Conservation (phyloP, 2,888 invertebrate genomes). For the Esperia sulphurella region DNA sequence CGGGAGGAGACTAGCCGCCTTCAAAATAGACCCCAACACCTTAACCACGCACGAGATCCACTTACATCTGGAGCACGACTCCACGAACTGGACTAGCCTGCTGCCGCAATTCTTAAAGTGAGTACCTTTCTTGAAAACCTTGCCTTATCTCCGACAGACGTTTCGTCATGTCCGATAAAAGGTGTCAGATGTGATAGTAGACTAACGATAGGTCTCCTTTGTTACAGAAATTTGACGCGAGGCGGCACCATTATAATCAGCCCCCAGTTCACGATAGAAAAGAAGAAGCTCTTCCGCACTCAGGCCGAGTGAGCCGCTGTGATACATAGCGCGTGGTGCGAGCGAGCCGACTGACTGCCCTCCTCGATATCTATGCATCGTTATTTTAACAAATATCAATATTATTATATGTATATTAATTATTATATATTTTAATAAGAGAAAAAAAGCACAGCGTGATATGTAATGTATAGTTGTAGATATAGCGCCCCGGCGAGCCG, state of each 20-base stretch:
- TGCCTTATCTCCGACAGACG: constrained; percentile 9
- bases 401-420: constrained; percentile 74
- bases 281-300: constrained; percentile 94
- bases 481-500: constrained; percentile 55
- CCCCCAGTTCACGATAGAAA: constrained; percentile 92
- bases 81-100: constrained; percentile 91
- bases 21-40: constrained; percentile 91
- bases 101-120: constrained; percentile 94
- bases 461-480: constrained; percentile 76
- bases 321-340: constrained; percentile 48
- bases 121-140: constrained; percentile 59
- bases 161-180: background rate
- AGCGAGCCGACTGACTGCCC: constrained; percentile 73
- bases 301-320: constrained; percentile 73
- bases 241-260: constrained; percentile 93
- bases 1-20: constrained; percentile 87
- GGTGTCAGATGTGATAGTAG: background rate
- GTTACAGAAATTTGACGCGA: constrained; percentile 88
- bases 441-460: constrained; percentile 79
- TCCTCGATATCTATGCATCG: constrained; percentile 76
- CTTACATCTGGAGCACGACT: constrained; percentile 91
- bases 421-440: constrained; percentile 77
- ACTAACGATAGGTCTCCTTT: constrained; percentile 25
- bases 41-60: constrained; percentile 95
- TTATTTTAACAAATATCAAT: constrained; percentile 78